Evolutionary conservation across 1,140 invertebrate species (phyloP).

Genomic region (Drosophila virilis): DNA sequence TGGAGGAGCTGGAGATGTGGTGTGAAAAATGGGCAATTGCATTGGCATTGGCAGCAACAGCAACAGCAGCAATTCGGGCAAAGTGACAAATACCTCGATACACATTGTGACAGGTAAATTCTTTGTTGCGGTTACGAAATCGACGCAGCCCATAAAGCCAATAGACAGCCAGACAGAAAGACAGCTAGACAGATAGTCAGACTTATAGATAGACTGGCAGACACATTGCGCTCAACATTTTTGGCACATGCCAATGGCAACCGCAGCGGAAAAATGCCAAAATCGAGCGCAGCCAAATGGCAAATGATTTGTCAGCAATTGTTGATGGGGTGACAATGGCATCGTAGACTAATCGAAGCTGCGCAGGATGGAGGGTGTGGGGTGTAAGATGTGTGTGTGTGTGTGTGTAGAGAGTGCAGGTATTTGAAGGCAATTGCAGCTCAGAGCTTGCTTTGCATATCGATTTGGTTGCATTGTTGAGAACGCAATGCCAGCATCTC

Average conservation of each 20-base stretch:
- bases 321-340: constrained; percentile 51
- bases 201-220: constrained; percentile 35
- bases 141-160: constrained; percentile 44
- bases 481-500: constrained; percentile 16
- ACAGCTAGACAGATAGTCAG: not conserved
- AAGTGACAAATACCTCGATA: constrained; percentile 79
- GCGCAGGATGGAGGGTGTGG: no score
- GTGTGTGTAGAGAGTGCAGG: not conserved
- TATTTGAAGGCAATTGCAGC: constrained; percentile 43
- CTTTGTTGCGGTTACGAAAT: constrained; percentile 71
- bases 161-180: constrained; percentile 31
- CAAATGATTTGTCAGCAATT: constrained; percentile 81
- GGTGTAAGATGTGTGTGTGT: not conserved
- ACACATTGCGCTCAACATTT: constrained; percentile 67
- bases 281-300: constrained; percentile 66
- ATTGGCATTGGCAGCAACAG: constrained; percentile 43
- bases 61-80: constrained; percentile 59
- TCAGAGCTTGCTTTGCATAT: constrained; percentile 47
- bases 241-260: constrained; percentile 78
- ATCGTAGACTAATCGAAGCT: not conserved
- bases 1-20: constrained; percentile 42
- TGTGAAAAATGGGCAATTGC: constrained; percentile 79
- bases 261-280: constrained; percentile 72
- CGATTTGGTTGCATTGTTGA: constrained; percentile 41
- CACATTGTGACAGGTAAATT: constrained; percentile 72